Conservation (phyloP, 2,113 vertebrate genomes). For the Origma solitaria region DNA sequence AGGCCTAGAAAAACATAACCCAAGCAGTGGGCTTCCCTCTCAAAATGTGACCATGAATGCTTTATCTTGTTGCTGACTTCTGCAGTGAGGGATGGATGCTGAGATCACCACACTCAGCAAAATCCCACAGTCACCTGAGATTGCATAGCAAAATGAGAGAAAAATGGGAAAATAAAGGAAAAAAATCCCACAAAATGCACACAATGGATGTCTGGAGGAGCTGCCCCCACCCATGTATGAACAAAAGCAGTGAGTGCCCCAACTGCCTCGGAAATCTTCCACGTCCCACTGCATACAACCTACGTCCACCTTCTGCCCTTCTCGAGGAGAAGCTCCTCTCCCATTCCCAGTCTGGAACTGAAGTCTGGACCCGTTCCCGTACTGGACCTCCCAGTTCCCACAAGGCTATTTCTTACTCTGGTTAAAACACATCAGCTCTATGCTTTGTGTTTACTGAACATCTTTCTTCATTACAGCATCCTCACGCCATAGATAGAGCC, state of each 20-base stretch:
- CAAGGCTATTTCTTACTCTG: neutral
- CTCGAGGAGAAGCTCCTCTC: neutral
- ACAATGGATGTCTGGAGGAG: neutral
- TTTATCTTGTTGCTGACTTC: neutral
- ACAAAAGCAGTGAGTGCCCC: neutral
- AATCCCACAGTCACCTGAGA: neutral
- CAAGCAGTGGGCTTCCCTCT: neutral
- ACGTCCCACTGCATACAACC: fast-evolving
- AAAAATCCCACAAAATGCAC: neutral
- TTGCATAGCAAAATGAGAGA: fast-evolving
- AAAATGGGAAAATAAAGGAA: neutral
- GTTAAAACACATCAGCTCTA: neutral
- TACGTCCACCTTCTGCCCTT: neutral
- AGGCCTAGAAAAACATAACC: neutral
- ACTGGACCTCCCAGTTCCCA: neutral
- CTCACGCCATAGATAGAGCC: neutral
- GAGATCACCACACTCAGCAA: neutral
- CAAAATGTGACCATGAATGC: neutral
- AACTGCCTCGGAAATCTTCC: neutral
- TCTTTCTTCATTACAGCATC: neutral
- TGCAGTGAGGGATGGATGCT: fast-evolving
- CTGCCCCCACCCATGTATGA: fast-evolving
- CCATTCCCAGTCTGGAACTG: neutral
- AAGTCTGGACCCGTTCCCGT: neutral
- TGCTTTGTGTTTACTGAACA: neutral